Percentiles rank a stretch among this genome's conserved stretches.
Conservation (phyloP, 2,888 invertebrate genomes). For the Eupithecia pulchellata region DNA sequence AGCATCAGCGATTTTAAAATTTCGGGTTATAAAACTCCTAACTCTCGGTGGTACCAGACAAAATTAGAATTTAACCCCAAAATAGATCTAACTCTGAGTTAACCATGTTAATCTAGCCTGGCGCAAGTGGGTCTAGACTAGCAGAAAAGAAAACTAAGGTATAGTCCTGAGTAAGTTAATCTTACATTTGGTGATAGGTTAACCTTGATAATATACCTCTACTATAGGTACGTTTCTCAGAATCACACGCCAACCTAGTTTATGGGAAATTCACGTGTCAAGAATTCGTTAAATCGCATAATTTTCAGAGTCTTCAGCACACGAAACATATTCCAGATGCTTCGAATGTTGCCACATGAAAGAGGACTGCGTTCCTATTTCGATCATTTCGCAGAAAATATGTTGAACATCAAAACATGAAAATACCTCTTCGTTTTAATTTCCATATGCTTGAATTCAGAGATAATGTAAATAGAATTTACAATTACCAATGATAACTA, state of each 20-base stretch:
- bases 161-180: neutral
- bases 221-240: neutral
- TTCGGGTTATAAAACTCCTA: no score
- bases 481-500: neutral
- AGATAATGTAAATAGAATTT: neutral
- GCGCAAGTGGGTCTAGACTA: no score
- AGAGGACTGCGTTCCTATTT: slow-evolving; percentile 53
- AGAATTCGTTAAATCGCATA: slow-evolving; percentile 55
- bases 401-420: slow-evolving; percentile 15
- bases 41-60: no score
- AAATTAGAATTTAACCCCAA: no score
- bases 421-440: slow-evolving; percentile 3
- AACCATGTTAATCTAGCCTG: no score
- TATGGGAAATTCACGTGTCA: neutral
- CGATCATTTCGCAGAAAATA: slow-evolving; percentile 55
- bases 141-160: neutral
- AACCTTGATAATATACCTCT: neutral
- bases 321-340: slow-evolving; percentile 71
- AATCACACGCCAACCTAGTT: neutral
- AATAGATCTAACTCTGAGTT: no score
- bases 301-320: slow-evolving; percentile 64
- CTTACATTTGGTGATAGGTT: neutral
- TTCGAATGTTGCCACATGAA: slow-evolving; percentile 69
- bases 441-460: neutral
- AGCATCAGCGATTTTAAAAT: no score